Evolutionary conservation across 2,797 vertebrate species (phyloP), one percentile per base, ranked within the genome.

Genomic region (Sardinella longiceps): DNA sequence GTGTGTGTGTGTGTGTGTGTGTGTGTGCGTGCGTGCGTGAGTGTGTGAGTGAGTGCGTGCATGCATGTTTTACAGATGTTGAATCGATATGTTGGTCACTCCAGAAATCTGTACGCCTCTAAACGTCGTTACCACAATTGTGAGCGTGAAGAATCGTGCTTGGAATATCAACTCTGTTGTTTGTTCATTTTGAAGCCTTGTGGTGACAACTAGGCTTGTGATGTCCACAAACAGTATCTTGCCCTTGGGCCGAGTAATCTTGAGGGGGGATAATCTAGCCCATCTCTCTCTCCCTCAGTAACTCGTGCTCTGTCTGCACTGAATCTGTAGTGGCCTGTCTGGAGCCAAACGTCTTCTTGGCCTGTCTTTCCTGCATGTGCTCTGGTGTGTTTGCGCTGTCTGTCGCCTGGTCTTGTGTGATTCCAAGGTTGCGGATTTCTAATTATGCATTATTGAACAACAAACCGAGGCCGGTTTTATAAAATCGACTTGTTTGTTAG

Each of bases 21-120:
- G 70, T 4, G 82, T 37, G 60, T 46, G 80, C 37, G 84, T 66
- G 81, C 81, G 83, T 53, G 37, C 82, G 37, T 33, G 51, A n/a
- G 43, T 85, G 45, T 28, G 70, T 4, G 82, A 28, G 60, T 46
- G 80, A 37, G 84, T 66, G 81, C 81, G 83, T 53, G 37, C 82
- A 39, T 33, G 51, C 56, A 51, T 84, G 30, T 74, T 74, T 74
- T 43, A 77, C 70, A 77, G 15, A 74, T 39, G 33, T 66, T 2
- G 7, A 63, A 25, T 63, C 25, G 60, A 66, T 10, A 30, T 74
- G 66, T 18, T 20, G 60, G 33, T 43, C 70, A 77, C 37, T 77
- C 70, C 20, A 33, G 12, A 70, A 12, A 70, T 4, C 20, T 15
- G 70, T 39, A 77, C 1, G 18, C 37, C 70, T 23, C 37, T 23